Conservation (phyloP, 92 coral and sea anemone species). For the Palythoa grandis region DNA sequence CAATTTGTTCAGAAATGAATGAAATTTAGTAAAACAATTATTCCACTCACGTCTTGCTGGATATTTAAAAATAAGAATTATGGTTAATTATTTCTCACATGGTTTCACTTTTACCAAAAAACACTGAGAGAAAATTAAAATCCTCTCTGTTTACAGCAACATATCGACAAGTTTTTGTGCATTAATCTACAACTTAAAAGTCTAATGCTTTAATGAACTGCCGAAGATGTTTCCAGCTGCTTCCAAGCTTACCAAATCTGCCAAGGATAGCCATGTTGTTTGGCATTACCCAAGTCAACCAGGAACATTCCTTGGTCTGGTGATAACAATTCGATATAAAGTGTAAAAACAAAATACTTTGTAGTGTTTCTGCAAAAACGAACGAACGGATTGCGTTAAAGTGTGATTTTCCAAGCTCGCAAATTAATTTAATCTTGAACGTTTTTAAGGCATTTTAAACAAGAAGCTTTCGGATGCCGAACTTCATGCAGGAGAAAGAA, state of each 20-base stretch:
- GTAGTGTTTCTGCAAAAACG: neutral
- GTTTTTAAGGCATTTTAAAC: neutral
- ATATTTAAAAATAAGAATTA: too few relatives aligned
- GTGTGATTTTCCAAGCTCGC: neutral
- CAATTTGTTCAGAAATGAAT: too few relatives aligned
- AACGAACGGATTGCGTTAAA: neutral
- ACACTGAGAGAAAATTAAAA: too few relatives aligned
- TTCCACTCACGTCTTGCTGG: too few relatives aligned
- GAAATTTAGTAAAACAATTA: too few relatives aligned
- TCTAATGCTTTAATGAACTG: too few relatives aligned
- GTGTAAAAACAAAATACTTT: neutral
- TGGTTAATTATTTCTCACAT: too few relatives aligned
- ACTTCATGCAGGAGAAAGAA: neutral
- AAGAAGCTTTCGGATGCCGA: neutral
- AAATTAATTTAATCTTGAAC: neutral
- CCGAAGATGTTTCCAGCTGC: neutral
- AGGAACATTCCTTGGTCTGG: slow-evolving; percentile 13
- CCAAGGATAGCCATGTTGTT: neutral
- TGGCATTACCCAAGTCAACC: neutral
- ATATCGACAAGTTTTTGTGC: too few relatives aligned
- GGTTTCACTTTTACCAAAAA: too few relatives aligned
- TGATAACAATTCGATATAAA: neutral
- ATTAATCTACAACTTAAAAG: too few relatives aligned
- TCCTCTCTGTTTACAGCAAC: too few relatives aligned
- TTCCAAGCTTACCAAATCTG: neutral